Evolutionary conservation across 2,888 invertebrate genomes (phyloP).

Genomic region (Pandemis heparana): DNA sequence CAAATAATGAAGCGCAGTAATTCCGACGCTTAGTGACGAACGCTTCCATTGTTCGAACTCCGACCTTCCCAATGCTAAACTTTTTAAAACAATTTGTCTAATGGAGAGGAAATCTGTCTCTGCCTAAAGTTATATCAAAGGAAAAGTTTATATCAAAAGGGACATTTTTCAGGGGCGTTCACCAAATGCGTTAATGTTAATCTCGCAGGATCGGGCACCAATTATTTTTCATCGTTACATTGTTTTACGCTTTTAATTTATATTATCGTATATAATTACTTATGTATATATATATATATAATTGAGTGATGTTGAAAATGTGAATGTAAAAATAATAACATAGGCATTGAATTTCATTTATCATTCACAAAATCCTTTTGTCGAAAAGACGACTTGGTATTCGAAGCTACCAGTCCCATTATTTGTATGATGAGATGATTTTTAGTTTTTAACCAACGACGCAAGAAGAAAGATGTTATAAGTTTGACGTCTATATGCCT

Average conservation of each 20-base stretch:
- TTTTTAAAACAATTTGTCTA: conserved; percentile 71
- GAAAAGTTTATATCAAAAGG: conserved; percentile 65
- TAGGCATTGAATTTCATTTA: too few species aligned
- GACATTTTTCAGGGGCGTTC: conserved; percentile 50
- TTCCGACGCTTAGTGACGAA: conserved; percentile 54
- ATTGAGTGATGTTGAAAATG: too few species aligned
- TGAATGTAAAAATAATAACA: too few species aligned
- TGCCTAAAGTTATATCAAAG: conserved; percentile 58
- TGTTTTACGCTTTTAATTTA: conserved; percentile 44
- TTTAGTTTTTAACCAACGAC: too few species aligned
- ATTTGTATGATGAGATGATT: too few species aligned
- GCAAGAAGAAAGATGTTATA: too few species aligned
- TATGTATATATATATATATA: conserved; percentile 1
- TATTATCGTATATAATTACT: too few species aligned
- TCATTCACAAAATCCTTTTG: too few species aligned
- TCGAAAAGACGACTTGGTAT: too few species aligned
- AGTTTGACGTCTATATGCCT: too few species aligned
- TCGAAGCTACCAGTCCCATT: too few species aligned
- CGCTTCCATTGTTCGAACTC: conserved; percentile 57
- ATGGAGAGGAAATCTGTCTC: conserved; percentile 70
- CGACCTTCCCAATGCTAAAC: conserved; percentile 61
- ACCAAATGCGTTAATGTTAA: conserved; percentile 46
- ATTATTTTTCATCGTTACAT: conserved; percentile 34
- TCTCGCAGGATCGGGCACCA: conserved; percentile 27
- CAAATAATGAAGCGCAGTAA: conserved; percentile 36